Evolutionary conservation across 2,888 invertebrate species (phyloP).

Genomic region (Elgonia sp.): DNA sequence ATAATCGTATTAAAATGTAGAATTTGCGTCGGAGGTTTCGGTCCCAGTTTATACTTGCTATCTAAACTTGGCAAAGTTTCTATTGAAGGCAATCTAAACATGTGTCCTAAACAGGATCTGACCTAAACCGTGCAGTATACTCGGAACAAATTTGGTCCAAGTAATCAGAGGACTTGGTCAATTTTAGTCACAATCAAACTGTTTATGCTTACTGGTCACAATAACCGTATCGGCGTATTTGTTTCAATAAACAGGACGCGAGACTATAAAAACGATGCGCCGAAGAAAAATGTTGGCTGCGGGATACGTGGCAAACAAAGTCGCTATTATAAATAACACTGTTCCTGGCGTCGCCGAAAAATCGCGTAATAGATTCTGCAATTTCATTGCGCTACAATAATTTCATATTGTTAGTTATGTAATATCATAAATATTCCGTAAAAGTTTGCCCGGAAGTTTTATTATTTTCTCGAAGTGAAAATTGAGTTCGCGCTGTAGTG

Average conservation of each 20-base stretch:
- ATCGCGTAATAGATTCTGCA: conserved; percentile 59
- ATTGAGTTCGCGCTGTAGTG: conserved; percentile 68
- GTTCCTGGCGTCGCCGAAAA: conserved; percentile 43
- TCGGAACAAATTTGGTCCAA: conserved; percentile 67
- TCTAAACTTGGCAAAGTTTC: conserved; percentile 73
- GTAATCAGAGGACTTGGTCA: conserved; percentile 71
- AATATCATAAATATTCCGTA: conserved; percentile 68
- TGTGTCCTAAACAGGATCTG: conserved; percentile 74
- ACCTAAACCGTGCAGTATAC: conserved; percentile 64
- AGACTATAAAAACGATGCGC: background rate
- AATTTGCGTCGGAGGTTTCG: conserved; percentile 63
- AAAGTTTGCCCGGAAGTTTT: conserved; percentile 65
- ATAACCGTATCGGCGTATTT: conserved; percentile 42
- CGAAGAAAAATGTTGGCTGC: no score
- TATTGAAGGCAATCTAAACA: conserved; percentile 74
- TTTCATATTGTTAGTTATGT: conserved; percentile 67
- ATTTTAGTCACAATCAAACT: conserved; percentile 70
- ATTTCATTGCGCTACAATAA: conserved; percentile 60
- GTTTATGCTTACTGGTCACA: conserved; percentile 65
- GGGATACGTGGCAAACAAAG: no score
- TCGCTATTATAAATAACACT: conserved; percentile 41
- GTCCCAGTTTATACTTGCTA: conserved; percentile 69
- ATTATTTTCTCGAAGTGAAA: conserved; percentile 73
- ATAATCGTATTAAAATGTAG: conserved; percentile 67
- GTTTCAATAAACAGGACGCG: background rate